phyloP scores from a whole-genome alignment of 92 coral and sea anemone genomes.

The Bergia sp. region DNA sequence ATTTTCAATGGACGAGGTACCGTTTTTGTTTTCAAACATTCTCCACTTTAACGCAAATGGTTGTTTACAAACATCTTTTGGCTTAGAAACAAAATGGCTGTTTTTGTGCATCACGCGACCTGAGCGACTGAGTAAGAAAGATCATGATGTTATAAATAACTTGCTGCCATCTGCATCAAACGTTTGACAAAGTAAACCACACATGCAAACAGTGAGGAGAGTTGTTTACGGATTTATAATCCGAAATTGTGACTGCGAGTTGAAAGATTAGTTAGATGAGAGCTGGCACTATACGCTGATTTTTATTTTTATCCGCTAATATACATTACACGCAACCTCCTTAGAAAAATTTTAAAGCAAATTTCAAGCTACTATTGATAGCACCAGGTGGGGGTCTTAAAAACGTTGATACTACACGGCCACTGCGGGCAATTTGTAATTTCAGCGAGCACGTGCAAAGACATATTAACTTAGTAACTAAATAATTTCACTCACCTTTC shows the following conservation, averaged over 20 bases:
- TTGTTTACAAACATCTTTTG: too few species aligned
- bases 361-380: too few species aligned
- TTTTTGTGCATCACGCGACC: background rate
- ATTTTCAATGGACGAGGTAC: background rate
- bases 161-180: background rate
- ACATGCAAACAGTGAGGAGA: background rate
- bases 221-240: background rate
- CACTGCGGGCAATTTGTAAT: background rate
- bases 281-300: too few species aligned
- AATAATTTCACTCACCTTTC: conserved; percentile 9
- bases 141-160: too few species aligned
- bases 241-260: background rate
- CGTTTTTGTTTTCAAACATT: background rate
- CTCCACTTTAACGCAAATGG: too few species aligned
- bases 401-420: background rate
- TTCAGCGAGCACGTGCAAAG: conserved; percentile 30
- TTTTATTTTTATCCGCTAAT: background rate
- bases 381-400: background rate
- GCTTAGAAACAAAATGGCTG: too few species aligned
- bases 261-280: conserved; percentile 18
- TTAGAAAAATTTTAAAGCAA: background rate
- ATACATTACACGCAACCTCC: background rate
- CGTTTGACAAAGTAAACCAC: background rate
- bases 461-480: background rate
- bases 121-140: too few species aligned